phyloP scores from a whole-genome alignment of 2,113 vertebrate species.

The Dromas ardeola region DNA sequence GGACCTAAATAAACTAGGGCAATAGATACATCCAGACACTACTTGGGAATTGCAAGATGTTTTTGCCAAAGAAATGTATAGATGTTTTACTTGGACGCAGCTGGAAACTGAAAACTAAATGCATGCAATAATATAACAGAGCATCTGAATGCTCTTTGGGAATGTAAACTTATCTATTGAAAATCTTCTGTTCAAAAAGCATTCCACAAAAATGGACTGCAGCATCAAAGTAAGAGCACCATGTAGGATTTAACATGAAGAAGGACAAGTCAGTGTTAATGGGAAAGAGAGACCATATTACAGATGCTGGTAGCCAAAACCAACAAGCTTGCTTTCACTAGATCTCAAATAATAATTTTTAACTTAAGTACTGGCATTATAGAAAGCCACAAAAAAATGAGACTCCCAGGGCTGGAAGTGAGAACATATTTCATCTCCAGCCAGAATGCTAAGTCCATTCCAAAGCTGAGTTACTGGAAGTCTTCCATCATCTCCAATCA shows the following conservation, averaged over 20 bases:
- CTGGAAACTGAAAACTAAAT: background rate
- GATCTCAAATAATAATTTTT: constrained; percentile 34
- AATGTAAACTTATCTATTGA: background rate
- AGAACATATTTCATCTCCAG: constrained; percentile 25
- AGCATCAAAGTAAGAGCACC: background rate
- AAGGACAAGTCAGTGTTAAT: background rate
- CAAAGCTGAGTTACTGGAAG: background rate
- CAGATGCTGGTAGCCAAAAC: background rate
- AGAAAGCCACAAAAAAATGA: constrained; percentile 22
- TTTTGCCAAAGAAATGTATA: background rate
- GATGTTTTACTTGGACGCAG: background rate
- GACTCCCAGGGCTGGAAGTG: background rate
- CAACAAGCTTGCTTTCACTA: constrained; percentile 37
- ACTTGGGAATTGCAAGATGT: background rate
- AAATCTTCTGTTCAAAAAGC: background rate
- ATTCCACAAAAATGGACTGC: background rate
- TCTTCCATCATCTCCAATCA: background rate
- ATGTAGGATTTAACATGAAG: background rate
- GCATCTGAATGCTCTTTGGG: background rate
- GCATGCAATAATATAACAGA: background rate
- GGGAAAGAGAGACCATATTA: background rate
- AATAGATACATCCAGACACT: background rate
- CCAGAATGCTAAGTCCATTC: background rate
- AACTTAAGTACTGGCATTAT: background rate
- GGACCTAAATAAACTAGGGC: background rate